A percentile compares a stretch with the other conserved stretches of the same genome.
These are phyloP conservation scores for Bradysia coprophila DNA, from an alignment of 1,140 invertebrate species.

Conservation along the genomic window DNA sequence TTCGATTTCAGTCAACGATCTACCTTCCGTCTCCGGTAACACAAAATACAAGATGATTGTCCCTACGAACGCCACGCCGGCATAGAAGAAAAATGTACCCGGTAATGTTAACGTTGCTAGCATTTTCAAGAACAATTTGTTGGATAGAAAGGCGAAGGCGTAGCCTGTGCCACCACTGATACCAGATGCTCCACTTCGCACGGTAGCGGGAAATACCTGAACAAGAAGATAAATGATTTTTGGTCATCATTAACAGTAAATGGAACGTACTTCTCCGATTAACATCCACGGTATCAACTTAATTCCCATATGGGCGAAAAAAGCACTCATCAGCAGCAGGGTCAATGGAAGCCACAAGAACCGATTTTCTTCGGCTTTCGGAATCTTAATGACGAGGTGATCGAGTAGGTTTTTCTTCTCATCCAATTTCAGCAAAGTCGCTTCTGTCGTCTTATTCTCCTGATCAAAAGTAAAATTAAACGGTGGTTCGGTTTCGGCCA, in stretches of 20 bases:
- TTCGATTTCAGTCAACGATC: constrained; percentile 51
- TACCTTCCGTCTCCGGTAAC: constrained; percentile 57
- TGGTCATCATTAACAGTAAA: too few relatives aligned
- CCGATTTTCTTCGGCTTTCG: constrained; percentile 20
- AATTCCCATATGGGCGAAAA: constrained; percentile 47
- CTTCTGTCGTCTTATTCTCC: too few relatives aligned
- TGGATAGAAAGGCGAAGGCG: constrained; percentile 47
- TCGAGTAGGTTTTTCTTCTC: too few relatives aligned
- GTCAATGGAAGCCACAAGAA: constrained; percentile 47
- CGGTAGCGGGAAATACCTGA: constrained; percentile 36
- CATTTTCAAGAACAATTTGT: constrained; percentile 50
- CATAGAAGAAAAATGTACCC: constrained; percentile 43
- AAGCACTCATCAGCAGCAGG: constrained; percentile 41
- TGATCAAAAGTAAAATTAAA: too few relatives aligned
- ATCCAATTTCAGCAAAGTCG: too few relatives aligned
- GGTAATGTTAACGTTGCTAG: constrained; percentile 35
- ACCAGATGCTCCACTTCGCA: constrained; percentile 44
- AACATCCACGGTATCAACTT: constrained; percentile 56
- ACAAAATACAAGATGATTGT: constrained; percentile 30
- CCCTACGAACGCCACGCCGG: constrained; percentile 34
- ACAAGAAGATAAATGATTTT: too few relatives aligned
- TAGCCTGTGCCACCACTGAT: constrained; percentile 48
- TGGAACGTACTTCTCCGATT: constrained; percentile 43
- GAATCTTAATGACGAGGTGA: constrained; percentile 7
- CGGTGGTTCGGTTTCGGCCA: too few relatives aligned